These are phyloP conservation scores for Schizotus pectinicornis DNA, from an alignment of 2,888 invertebrate species.

Conservation along the genomic window DNA sequence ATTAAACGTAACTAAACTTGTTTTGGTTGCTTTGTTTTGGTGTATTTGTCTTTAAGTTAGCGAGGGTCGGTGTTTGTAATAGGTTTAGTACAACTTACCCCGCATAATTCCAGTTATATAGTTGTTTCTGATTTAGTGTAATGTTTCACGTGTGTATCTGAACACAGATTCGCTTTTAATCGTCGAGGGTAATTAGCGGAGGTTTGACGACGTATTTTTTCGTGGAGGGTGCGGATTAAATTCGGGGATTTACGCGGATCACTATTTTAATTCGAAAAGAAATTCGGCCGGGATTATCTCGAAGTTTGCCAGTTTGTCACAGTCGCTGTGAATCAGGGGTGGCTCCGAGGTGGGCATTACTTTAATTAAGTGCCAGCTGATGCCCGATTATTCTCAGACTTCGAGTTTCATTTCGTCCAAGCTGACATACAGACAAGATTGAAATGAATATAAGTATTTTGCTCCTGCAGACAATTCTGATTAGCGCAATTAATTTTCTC, in stretches of 20 bases:
- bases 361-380: conserved; percentile 57
- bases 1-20: conserved; percentile 29
- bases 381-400: conserved; percentile 53
- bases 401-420: conserved; percentile 45
- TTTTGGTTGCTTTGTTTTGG: conserved; percentile 40
- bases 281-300: conserved; percentile 43
- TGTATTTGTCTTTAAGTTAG: conserved; percentile 46
- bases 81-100: conserved; percentile 45
- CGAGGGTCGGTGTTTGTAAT: conserved; percentile 46
- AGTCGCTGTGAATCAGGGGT: conserved; percentile 38
- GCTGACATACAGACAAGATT: conserved; percentile 49
- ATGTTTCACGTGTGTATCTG: conserved; percentile 41
- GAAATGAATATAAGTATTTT: conserved; percentile 47
- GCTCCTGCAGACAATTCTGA: conserved; percentile 21
- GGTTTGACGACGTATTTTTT: background rate
- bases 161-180: conserved; percentile 46
- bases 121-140: conserved; percentile 46
- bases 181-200: background rate
- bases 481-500: conserved; percentile 23
- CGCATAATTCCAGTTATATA: conserved; percentile 45
- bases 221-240: conserved; percentile 5
- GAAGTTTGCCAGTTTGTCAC: conserved; percentile 46
- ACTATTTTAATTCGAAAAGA: conserved; percentile 44
- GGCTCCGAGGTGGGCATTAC: conserved; percentile 50
- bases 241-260: conserved; percentile 33